These are phyloP conservation scores for Parotia lawesii DNA, from an alignment of 2,113 vertebrate genomes.

Conservation along the genomic window DNA sequence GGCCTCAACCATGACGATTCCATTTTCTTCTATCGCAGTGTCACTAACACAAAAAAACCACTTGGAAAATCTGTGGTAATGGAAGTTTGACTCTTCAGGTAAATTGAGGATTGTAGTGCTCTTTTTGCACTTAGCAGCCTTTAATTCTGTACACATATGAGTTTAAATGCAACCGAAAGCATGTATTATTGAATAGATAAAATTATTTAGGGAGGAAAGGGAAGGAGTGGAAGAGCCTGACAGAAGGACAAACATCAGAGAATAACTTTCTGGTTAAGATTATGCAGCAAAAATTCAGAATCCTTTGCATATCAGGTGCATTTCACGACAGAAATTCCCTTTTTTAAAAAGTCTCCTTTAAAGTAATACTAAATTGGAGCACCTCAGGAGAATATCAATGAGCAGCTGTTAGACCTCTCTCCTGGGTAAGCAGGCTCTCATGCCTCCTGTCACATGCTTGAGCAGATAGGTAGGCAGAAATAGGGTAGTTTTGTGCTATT, in stretches of 20 bases:
- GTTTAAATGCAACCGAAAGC: not conserved
- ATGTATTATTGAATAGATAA: not conserved
- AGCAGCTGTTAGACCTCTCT: not conserved
- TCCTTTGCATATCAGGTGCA: not conserved
- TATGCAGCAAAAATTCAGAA: not conserved
- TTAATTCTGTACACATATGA: not conserved
- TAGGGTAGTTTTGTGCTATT: not conserved
- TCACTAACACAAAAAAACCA: not conserved
- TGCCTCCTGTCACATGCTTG: not conserved
- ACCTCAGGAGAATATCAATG: not conserved
- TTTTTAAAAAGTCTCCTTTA: not conserved
- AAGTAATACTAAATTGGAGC: not conserved
- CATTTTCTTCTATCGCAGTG: not conserved
- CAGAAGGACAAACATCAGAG: not conserved
- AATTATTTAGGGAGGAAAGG: not conserved
- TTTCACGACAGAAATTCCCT: not conserved
- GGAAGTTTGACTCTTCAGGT: not conserved
- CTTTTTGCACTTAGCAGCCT: not conserved
- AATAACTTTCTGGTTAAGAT: not conserved
- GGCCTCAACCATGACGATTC: not conserved
- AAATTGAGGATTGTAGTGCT: not conserved
- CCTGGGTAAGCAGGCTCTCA: not conserved
- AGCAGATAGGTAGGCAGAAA: conserved; percentile 1
- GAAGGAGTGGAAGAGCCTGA: not conserved
- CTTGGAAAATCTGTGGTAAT: not conserved